phyloP scores from a whole-genome alignment of 64 coral and sea anemone genomes.

The Pocillopora damicornis region DNA sequence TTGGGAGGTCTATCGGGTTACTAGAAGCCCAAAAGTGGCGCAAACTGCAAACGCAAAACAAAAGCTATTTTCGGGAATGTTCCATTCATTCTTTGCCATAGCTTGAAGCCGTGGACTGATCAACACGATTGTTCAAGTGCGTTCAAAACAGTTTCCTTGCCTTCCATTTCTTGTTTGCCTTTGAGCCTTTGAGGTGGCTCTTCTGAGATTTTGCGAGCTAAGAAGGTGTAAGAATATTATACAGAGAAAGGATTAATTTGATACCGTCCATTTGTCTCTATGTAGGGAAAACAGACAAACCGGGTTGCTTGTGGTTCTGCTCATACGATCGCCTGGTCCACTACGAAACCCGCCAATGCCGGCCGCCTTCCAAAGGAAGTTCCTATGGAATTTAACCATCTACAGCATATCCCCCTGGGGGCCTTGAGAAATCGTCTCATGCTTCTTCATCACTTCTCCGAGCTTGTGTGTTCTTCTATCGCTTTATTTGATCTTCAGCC shows the following conservation, averaged over 20 bases:
- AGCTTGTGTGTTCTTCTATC: constrained; percentile 91
- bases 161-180: no score
- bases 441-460: constrained; percentile 93
- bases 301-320: constrained; percentile 96
- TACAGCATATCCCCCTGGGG: constrained; percentile 63
- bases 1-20: no score
- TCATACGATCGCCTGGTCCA: constrained; percentile 98
- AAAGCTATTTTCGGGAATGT: no score
- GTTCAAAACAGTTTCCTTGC: no score
- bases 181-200: no score
- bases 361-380: constrained; percentile 84
- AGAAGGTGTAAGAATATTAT: no score
- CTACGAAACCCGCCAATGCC: constrained; percentile 90
- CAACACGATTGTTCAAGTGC: no score
- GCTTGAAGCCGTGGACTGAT: no score
- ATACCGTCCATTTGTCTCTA: background rate
- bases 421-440: constrained; percentile 82
- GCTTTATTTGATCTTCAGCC: constrained; percentile 89
- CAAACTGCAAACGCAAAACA: no score
- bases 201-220: no score
- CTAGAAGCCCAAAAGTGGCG: no score
- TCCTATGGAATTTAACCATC: constrained; percentile 92
- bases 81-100: no score
- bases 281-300: constrained; percentile 93
- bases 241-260: background rate